phyloP scores from a whole-genome alignment of 2,888 invertebrate genomes.

The Steromphala cineraria region DNA sequence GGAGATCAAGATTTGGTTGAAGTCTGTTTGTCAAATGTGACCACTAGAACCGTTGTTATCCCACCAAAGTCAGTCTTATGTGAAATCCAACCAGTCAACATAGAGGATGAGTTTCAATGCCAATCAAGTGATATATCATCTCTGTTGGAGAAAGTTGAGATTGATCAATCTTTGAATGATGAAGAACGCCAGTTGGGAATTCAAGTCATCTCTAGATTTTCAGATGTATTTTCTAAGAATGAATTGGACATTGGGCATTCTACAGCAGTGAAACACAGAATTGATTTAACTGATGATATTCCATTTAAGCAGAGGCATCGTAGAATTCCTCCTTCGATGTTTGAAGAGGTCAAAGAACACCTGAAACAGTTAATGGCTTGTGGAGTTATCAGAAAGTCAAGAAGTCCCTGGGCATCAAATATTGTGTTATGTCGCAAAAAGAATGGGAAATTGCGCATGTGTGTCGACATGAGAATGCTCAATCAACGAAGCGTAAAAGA shows the following conservation, averaged over 20 bases:
- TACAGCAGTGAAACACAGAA: not conserved
- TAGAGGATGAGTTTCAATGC: not conserved
- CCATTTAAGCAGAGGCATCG: not conserved
- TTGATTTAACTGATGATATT: not conserved
- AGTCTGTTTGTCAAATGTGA: not conserved
- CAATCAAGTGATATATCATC: no score
- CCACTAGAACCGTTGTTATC: not conserved
- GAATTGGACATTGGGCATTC: not conserved
- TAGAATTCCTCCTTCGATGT: not conserved
- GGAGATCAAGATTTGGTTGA: not conserved
- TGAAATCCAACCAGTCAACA: not conserved
- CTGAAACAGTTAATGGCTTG: not conserved
- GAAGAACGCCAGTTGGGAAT: no score
- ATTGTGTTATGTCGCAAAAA: not conserved
- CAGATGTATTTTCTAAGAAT: not conserved
- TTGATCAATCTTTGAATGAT: no score
- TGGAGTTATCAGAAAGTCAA: not conserved
- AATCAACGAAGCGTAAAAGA: not conserved
- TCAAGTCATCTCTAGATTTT: not conserved
- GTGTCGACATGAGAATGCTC: not conserved
- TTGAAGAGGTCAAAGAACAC: not conserved
- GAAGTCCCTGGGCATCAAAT: conserved; percentile 1
- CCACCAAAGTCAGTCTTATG: not conserved
- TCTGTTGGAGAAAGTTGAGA: no score
- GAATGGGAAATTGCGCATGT: not conserved